Conservation (phyloP, 2,113 vertebrate genomes). For the Centropus unirufus region DNA sequence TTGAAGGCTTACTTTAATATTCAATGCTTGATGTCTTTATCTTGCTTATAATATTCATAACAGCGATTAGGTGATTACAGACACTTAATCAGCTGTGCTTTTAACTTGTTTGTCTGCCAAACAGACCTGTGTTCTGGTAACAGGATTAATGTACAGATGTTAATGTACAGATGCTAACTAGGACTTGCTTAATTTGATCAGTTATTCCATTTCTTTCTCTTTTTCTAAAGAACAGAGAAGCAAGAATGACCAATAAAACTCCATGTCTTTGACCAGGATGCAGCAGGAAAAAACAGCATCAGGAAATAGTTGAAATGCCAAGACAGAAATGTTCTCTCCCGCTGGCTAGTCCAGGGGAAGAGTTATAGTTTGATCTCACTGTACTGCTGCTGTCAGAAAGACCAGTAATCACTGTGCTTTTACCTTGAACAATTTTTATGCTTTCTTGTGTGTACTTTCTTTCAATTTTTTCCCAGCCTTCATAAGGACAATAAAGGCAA, state of each 20-base stretch:
- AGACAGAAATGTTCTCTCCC: background rate
- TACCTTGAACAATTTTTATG: background rate
- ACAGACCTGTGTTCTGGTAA: conserved; percentile 31
- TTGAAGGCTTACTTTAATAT: background rate
- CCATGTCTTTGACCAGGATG: background rate
- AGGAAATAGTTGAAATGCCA: background rate
- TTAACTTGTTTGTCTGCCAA: background rate
- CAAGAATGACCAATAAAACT: background rate
- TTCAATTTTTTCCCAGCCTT: background rate
- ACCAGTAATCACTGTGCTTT: background rate
- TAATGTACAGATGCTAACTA: background rate
- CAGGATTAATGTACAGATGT: background rate
- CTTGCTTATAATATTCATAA: background rate
- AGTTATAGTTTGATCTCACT: background rate
- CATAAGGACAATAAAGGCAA: background rate
- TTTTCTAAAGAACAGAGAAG: background rate
- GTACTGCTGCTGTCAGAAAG: background rate
- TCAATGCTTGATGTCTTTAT: background rate
- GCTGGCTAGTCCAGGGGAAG: background rate
- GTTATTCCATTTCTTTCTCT: background rate
- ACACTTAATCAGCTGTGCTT: background rate
- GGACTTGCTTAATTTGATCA: background rate
- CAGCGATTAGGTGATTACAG: background rate
- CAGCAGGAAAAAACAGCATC: background rate
- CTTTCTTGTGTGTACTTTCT: background rate